Percentiles rank a stretch among this genome's conserved stretches.
phyloP scores from a whole-genome alignment of 2,888 invertebrate species.

The Acronicta alni region DNA sequence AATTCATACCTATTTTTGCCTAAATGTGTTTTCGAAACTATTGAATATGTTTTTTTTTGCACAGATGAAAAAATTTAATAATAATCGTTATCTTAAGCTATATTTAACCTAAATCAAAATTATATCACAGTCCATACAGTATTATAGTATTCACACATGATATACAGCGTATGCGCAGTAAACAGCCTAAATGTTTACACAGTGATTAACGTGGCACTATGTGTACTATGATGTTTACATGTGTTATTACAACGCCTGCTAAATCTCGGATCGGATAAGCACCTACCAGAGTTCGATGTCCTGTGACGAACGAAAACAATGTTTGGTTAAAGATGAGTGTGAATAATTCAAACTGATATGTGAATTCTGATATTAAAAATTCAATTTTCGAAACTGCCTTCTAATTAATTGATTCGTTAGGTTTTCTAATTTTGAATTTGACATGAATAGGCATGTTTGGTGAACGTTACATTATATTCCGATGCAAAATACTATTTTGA shows the following conservation, averaged over 20 bases:
- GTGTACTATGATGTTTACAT: constrained; percentile 48
- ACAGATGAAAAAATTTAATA: too few relatives aligned
- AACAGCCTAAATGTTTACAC: constrained; percentile 43
- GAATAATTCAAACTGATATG: constrained; percentile 15
- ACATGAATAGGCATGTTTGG: background rate
- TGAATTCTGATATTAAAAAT: constrained; percentile 8
- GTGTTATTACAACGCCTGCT: constrained; percentile 44
- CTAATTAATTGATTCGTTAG: background rate
- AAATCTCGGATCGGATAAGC: constrained; percentile 41
- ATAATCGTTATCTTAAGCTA: constrained; percentile 1
- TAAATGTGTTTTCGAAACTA: too few relatives aligned
- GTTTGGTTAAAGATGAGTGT: constrained; percentile 30
- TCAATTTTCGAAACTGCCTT: background rate
- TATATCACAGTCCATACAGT: constrained; percentile 21
- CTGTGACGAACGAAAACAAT: constrained; percentile 24
- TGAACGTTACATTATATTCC: too few relatives aligned
- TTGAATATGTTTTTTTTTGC: too few relatives aligned
- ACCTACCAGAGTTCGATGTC: constrained; percentile 33
- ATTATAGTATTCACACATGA: constrained; percentile 38
- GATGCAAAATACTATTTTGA: too few relatives aligned
- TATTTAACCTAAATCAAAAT: constrained; percentile 17
- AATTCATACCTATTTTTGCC: too few relatives aligned
- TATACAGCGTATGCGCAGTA: constrained; percentile 30
- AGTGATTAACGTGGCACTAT: constrained; percentile 43
- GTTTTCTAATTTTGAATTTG: background rate